phyloP scores from a whole-genome alignment of 2,113 vertebrate genomes.

The Carassius carassius region DNA sequence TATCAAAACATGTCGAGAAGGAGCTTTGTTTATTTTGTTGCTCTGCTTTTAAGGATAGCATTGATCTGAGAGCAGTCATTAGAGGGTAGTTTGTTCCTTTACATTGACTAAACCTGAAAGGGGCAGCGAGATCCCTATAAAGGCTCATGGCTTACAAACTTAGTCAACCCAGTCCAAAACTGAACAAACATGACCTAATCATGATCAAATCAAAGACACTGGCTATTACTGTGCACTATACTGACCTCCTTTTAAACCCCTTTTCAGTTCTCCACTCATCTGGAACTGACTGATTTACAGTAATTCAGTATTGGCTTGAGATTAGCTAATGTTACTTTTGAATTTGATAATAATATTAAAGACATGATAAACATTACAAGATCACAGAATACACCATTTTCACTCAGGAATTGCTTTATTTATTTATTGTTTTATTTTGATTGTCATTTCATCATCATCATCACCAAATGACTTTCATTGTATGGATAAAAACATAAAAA shows the following conservation, averaged over 20 bases:
- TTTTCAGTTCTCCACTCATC: slow-evolving; percentile 1
- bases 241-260: neutral
- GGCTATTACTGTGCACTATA: neutral
- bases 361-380: neutral
- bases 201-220: neutral
- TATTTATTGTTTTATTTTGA: too few relatives aligned
- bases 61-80: slow-evolving; percentile 3
- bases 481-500: too few relatives aligned
- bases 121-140: neutral
- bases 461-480: too few relatives aligned
- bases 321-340: neutral
- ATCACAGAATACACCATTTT: neutral
- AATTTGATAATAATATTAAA: neutral
- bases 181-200: neutral
- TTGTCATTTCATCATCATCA: too few relatives aligned
- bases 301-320: too few relatives aligned
- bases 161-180: neutral
- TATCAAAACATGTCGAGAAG: neutral
- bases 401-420: too few relatives aligned
- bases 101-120: slow-evolving; percentile 5
- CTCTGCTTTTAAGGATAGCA: neutral
- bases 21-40: slow-evolving; percentile 4
- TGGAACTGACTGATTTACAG: neutral
- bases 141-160: neutral
- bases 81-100: slow-evolving; percentile 7